A percentile compares a stretch with the other conserved stretches of the same genome.
phyloP scores from a whole-genome alignment of 2,888 invertebrate species.

The Aelia acuminata region DNA sequence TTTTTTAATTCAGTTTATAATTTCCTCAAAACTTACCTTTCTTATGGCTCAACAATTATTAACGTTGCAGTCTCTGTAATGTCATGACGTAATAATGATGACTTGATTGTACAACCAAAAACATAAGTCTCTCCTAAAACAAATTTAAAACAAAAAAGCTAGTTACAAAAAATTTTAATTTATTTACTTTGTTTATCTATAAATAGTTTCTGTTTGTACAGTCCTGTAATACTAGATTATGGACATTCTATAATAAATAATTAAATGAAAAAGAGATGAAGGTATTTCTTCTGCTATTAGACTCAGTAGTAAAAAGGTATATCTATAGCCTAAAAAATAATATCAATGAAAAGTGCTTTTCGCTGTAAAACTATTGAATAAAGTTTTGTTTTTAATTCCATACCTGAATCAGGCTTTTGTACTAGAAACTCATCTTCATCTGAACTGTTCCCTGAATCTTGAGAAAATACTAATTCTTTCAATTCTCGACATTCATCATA shows the following conservation, averaged over 20 bases:
- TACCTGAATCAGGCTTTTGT: not conserved
- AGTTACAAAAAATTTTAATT: too few species aligned
- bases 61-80: conserved; percentile 6
- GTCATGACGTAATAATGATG: not conserved
- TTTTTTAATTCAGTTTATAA: not conserved
- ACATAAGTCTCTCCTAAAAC: conserved; percentile 3
- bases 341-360: not conserved
- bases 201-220: too few species aligned
- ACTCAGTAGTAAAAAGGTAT: too few species aligned
- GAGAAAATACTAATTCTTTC: not conserved
- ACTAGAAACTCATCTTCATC: not conserved
- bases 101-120: conserved; percentile 15
- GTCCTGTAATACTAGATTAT: too few species aligned
- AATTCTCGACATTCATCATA: not conserved
- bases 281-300: too few species aligned
- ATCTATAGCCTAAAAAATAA: not conserved
- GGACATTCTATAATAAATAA: too few species aligned
- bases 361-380: not conserved
- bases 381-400: not conserved
- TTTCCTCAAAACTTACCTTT: not conserved
- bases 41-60: conserved; percentile 29
- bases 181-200: too few species aligned
- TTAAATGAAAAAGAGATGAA: too few species aligned
- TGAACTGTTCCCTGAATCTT: not conserved
- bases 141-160: not conserved